phyloP scores from a whole-genome alignment of 30 jellyfish, hydroid and myxozoan species.

The Rhopilema esculentum region DNA sequence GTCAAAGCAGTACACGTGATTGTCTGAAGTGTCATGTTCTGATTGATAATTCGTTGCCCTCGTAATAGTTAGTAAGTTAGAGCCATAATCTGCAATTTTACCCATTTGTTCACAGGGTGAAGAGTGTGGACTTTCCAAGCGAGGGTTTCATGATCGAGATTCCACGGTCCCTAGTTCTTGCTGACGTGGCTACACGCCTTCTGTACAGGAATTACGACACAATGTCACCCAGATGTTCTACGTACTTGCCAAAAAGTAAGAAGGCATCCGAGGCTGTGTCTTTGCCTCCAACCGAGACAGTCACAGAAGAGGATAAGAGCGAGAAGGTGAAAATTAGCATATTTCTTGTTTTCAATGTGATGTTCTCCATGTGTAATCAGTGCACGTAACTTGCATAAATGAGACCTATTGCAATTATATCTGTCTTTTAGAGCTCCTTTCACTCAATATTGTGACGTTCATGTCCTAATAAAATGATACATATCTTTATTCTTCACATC shows the following conservation, averaged over 20 bases:
- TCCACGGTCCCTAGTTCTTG: slow-evolving; percentile 81
- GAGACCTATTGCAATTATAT: background rate
- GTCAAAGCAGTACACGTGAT: too few species aligned
- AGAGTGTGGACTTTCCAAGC: slow-evolving; percentile 68
- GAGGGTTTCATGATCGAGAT: slow-evolving; percentile 88
- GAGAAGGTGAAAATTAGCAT: slow-evolving; percentile 20
- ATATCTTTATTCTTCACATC: background rate
- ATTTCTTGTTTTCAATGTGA: background rate
- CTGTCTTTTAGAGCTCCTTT: background rate
- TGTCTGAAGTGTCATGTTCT: too few species aligned
- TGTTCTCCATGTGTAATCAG: background rate
- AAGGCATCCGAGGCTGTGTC: background rate
- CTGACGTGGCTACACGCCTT: slow-evolving; percentile 90
- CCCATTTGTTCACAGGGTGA: slow-evolving; percentile 70
- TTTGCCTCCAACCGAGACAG: background rate
- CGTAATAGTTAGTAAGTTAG: too few species aligned
- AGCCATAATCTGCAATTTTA: background rate
- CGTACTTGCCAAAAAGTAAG: slow-evolving; percentile 58
- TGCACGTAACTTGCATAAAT: too few species aligned
- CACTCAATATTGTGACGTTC: too few species aligned
- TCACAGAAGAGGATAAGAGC: slow-evolving; percentile 21
- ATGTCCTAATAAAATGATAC: too few species aligned
- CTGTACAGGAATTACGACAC: slow-evolving; percentile 68
- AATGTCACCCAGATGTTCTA: slow-evolving; percentile 77
- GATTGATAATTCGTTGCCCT: too few species aligned